Base-by-base conservation (phyloP, 2,888 invertebrate species). In the Rutpela maculata region DNA sequence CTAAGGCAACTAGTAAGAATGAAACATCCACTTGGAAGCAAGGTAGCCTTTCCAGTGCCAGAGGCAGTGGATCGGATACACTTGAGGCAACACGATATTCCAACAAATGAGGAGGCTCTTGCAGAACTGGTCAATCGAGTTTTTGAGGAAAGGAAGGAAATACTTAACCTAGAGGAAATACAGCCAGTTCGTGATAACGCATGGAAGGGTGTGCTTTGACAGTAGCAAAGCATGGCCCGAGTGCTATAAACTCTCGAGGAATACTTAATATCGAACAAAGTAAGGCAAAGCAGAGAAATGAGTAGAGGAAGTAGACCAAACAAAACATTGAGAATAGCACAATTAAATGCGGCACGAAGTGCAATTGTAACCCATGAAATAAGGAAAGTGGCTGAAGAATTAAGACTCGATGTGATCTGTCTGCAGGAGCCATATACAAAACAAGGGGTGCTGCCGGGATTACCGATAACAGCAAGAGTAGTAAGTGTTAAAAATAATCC, bases 11-110 rank as follows among this genome's bases (percentile, higher is more conserved):
- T 18, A 17, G 15, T 62, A 15, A 62, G 62, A 62, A 5, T 10
- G 15, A 9, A 6, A 0, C 62, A 62, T 11, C 26, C 22, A 19
- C 1, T 6, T 9, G 62, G 62, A 0, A n/a, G 9, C 0, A 22
- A 9, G 1, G 18, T 19, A 62, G 5, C 62, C 17, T 70, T 57
- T 12, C 62, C 62, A 2, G 11, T 31, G 3, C 19, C 62, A 19
- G 19, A 62, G 15, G 62, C 62, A 6, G 62, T 62, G 17, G 70
- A 70, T 59, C 4, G 62, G n/a, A 7, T 62, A 15, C 62, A 62
- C 5, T 19, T 62, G 15, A 62, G 19, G 9, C 31, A 22, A 62
- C 0, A 18, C 18, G 15, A 31, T 12, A 12, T 62, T 10, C 62
- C 62, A 6, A 26, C 62, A 5, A 10, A n/a, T 15, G 22, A 22